Percentiles rank a stretch among this genome's conserved stretches.
phyloP scores from a whole-genome alignment of 2,888 invertebrate species.

The Lepetodrilus schrolli region DNA sequence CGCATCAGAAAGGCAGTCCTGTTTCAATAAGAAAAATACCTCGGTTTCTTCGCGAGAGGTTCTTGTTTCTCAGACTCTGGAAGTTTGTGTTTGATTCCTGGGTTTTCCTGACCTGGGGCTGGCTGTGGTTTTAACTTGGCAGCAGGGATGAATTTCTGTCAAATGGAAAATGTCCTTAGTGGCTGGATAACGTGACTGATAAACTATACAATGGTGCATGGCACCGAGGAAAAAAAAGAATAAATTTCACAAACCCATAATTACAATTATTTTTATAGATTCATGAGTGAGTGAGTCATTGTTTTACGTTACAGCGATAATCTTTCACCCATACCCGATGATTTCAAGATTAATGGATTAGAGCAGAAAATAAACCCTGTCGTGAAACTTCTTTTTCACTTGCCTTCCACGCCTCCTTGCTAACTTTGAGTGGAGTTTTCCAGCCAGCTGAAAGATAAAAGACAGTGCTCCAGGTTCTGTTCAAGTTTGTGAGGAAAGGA shows the following conservation, averaged over 20 bases:
- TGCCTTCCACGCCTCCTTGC: constrained; percentile 77
- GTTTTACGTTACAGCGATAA: too few species aligned
- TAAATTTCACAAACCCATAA: not conserved
- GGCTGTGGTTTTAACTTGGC: constrained; percentile 31
- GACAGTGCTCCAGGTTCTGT: too few species aligned
- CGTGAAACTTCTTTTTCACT: too few species aligned
- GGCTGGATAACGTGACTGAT: too few species aligned
- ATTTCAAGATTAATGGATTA: not conserved
- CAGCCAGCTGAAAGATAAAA: constrained; percentile 95
- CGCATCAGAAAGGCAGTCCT: too few species aligned
- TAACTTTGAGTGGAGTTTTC: constrained; percentile 86
- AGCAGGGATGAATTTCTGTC: constrained; percentile 50
- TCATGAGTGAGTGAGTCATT: too few species aligned
- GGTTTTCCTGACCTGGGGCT: constrained; percentile 55
- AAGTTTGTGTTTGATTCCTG: constrained; percentile 33
- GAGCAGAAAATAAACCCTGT: not conserved
- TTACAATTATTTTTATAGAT: not conserved
- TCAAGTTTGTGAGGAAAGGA: too few species aligned
- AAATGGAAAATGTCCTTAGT: too few species aligned
- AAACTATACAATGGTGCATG: too few species aligned
- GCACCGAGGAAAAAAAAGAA: too few species aligned
- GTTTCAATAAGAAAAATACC: too few species aligned
- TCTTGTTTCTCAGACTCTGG: constrained; percentile 35
- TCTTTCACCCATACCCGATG: too few species aligned
- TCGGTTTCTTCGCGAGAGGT: constrained; percentile 48